Evolutionary conservation across 2,888 invertebrate species (phyloP).

Genomic region (Pristionchus entomophagus): DNA sequence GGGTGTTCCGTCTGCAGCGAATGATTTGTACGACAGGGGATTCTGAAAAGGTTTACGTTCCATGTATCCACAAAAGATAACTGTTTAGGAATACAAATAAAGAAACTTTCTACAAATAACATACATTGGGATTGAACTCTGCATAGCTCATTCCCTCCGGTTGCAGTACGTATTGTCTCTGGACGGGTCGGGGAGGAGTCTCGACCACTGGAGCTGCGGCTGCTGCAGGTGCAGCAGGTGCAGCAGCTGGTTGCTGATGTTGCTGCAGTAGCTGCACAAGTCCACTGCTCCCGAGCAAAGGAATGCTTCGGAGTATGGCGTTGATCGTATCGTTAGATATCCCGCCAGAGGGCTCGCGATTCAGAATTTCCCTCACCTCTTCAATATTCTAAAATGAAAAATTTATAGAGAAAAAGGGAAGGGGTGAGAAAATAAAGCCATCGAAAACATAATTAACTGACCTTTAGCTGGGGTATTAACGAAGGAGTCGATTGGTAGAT

Average conservation of each 20-base stretch:
- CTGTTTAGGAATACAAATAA: too few species aligned
- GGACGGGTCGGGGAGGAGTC: not conserved
- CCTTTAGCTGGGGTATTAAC: too few species aligned
- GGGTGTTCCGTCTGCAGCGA: not conserved
- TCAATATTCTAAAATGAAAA: too few species aligned
- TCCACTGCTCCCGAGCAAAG: not conserved
- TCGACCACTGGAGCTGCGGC: not conserved
- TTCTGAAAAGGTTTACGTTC: not conserved
- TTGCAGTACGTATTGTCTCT: conserved; percentile 14
- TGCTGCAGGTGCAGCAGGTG: not conserved
- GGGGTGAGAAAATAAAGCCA: too few species aligned
- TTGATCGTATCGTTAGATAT: too few species aligned
- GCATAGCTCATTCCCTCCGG: conserved; percentile 11
- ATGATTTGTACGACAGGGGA: conserved; percentile 17
- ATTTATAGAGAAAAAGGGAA: too few species aligned
- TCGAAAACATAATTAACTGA: too few species aligned
- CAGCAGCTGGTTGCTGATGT: not conserved
- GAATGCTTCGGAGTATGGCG: too few species aligned
- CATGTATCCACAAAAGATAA: not conserved
- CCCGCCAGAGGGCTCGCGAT: too few species aligned
- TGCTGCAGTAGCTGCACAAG: not conserved
- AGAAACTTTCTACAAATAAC: not conserved
- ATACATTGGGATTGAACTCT: not conserved
- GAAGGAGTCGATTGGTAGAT: too few species aligned
- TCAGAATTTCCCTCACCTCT: too few species aligned